A percentile compares a stretch with the other conserved stretches of the same genome.
Evolutionary conservation across 2,888 invertebrate species (phyloP).

Genomic region (Leucophenga montana): DNA sequence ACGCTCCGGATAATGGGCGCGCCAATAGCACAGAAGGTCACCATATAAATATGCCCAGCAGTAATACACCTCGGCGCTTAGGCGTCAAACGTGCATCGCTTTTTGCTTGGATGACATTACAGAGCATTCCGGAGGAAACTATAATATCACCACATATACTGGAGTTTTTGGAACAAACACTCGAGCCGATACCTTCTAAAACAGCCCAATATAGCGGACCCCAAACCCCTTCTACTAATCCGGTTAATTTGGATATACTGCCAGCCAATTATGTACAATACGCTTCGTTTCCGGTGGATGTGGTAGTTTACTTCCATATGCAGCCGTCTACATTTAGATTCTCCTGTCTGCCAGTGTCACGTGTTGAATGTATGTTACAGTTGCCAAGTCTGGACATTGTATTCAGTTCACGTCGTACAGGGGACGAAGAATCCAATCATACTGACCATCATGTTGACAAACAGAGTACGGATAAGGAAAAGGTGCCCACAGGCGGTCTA

Average conservation of each 20-base stretch:
- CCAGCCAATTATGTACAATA: constrained; percentile 87
- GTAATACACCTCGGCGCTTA: constrained; percentile 73
- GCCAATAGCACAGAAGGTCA: constrained; percentile 62
- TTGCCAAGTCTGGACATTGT: constrained; percentile 97
- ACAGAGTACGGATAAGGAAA: constrained; percentile 57
- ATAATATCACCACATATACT: constrained; percentile 97
- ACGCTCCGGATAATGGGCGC: constrained; percentile 71
- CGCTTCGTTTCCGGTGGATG: constrained; percentile 97
- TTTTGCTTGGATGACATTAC: constrained; percentile 96
- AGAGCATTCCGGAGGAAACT: constrained; percentile 97
- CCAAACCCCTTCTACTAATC: constrained; percentile 67
- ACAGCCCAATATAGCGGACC: constrained; percentile 69
- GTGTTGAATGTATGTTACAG: constrained; percentile 96
- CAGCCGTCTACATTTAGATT: constrained; percentile 97
- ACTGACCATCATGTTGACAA: constrained; percentile 45
- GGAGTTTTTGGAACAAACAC: constrained; percentile 96
- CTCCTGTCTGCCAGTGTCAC: constrained; percentile 94
- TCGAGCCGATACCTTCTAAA: constrained; percentile 92
- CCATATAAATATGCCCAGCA: constrained; percentile 39
- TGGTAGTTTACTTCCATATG: constrained; percentile 98
- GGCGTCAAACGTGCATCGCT: constrained; percentile 90
- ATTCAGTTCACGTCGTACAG: constrained; percentile 92
- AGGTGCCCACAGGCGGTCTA: constrained; percentile 70
- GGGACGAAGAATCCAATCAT: constrained; percentile 76
- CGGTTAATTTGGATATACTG: constrained; percentile 75